These are phyloP conservation scores for Triops cancriformis DNA, from an alignment of 1,140 invertebrate genomes.

Conservation along the genomic window DNA sequence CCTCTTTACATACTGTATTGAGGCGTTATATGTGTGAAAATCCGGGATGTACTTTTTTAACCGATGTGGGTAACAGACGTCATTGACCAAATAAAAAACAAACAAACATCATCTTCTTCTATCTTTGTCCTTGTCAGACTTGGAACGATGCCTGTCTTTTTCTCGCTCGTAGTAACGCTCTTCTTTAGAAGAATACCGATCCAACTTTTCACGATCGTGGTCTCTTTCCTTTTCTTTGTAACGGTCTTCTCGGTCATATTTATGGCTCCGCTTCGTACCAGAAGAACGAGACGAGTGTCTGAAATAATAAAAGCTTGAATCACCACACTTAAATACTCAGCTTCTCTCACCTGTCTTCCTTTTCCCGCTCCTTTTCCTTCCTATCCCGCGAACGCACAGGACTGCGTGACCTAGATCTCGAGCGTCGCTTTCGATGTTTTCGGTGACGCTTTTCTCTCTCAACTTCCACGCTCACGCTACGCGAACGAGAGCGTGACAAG, in stretches of 20 bases:
- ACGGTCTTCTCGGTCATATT: background rate
- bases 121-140: background rate
- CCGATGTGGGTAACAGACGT: background rate
- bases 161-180: background rate
- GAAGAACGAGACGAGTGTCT: background rate
- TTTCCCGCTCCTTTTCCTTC: background rate
- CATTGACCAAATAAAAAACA: background rate
- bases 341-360: background rate
- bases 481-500: background rate
- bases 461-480: background rate
- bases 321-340: background rate
- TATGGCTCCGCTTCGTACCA: background rate
- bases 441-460: slow-evolving; percentile 4
- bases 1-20: background rate
- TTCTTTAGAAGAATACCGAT: background rate
- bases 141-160: background rate
- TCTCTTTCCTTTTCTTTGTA: slow-evolving; percentile 6
- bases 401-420: background rate
- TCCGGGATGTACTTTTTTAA: background rate
- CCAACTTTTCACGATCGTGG: background rate
- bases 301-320: background rate
- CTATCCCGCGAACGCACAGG: background rate
- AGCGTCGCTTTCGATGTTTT: background rate
- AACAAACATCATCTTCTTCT: background rate
- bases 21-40: background rate